Conservation (phyloP, 2,797 vertebrate species). For the Pseudochirops cupreus region DNA sequence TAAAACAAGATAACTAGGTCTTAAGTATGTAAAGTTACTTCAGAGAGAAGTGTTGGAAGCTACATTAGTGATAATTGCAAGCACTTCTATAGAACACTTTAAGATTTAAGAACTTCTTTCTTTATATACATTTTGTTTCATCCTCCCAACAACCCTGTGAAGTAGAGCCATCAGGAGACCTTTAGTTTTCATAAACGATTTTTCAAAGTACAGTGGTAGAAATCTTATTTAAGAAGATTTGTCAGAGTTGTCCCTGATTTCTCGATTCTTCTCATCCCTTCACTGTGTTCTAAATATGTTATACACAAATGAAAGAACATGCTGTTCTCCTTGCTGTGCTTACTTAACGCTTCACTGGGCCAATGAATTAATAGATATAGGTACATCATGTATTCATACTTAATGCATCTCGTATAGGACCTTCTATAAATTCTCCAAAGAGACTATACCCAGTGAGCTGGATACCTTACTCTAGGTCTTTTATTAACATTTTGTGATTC, state of each 20-base stretch:
- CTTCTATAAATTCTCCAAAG: not conserved
- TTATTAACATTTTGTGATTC: not conserved
- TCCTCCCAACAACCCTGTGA: not conserved
- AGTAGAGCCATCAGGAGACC: not conserved
- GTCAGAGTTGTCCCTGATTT: not conserved
- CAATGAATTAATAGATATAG: not conserved
- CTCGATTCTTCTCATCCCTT: not conserved
- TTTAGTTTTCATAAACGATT: not conserved
- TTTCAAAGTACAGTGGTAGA: not conserved
- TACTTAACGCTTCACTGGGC: not conserved
- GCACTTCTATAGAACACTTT: not conserved
- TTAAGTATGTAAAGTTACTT: conserved; percentile 15
- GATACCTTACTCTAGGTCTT: not conserved
- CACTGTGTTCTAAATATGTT: not conserved
- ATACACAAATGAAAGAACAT: not conserved
- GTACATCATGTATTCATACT: not conserved
- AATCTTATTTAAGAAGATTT: not conserved
- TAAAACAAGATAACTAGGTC: not conserved
- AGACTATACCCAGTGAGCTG: not conserved
- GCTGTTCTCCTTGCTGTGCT: not conserved
- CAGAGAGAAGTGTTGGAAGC: not conserved
- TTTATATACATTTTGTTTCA: not conserved
- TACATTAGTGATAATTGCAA: not conserved
- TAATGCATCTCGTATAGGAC: not conserved
- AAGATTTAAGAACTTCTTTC: not conserved